Conservation (phyloP, 2,113 vertebrate species). For the Microcebus ravelobensis region DNA sequence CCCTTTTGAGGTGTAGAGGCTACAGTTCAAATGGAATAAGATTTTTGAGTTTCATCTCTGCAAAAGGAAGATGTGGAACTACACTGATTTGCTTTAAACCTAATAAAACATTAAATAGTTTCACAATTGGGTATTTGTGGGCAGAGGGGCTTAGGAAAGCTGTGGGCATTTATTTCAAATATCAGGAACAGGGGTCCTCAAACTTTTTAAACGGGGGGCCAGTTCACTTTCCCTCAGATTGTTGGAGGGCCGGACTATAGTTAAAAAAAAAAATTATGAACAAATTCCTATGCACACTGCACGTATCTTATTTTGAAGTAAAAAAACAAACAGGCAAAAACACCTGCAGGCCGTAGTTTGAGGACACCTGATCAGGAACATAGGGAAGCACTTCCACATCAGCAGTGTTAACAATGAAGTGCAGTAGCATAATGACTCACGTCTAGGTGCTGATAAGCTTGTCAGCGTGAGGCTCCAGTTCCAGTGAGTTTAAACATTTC, state of each 20-base stretch:
- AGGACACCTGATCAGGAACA: not conserved
- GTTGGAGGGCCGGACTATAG: too few species aligned
- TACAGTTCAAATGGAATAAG: not conserved
- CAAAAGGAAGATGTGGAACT: not conserved
- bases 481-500: constrained; percentile 91
- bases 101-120: not conserved
- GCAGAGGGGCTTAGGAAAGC: not conserved
- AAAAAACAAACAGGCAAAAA: too few species aligned
- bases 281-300: too few species aligned
- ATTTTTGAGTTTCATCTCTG: not conserved
- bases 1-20: not conserved
- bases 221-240: too few species aligned
- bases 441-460: constrained; percentile 93
- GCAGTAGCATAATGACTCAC: constrained; percentile 77
- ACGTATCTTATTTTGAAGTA: too few species aligned
- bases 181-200: not conserved
- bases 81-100: not conserved
- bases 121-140: not conserved
- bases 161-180: not conserved
- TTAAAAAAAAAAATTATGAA: too few species aligned
- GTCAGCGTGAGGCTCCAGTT: constrained; percentile 93
- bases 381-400: not conserved
- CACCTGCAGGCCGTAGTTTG: too few species aligned
- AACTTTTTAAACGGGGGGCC: too few species aligned
- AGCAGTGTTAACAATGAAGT: not conserved